Evolutionary conservation across 2,113 vertebrate species (phyloP), one percentile per base, ranked within the genome.

Genomic region (Clarias magur): DNA sequence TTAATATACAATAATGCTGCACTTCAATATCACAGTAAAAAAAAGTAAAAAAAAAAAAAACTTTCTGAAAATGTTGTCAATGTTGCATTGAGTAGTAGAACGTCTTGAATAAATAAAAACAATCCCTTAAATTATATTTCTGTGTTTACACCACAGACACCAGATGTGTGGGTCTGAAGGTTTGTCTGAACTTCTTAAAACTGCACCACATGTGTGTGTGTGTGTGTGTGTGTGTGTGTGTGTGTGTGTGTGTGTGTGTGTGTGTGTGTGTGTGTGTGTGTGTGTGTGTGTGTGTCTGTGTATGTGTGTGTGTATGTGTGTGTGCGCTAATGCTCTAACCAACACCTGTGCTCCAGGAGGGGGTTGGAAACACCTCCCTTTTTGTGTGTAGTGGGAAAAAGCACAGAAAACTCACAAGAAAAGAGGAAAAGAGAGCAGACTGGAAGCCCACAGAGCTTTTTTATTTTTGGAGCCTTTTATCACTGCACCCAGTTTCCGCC

Each of bases 401-500:
- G 80, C 91, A 85, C 65, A 59, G 11, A 16, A 57, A 86, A 59
- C 56, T 3, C 60, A 65, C 91, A 93, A 92, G 92, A 92, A 94
- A 92, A 80, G 80, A 91, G 91, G 72, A 78, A 88, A 92, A 86
- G 27, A 60, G 57, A 85, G 84, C 48, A 56, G 65, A 80, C 48
- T 87, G 30, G 67, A 82, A 80, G 70, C 68, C 57, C 68, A 48
- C 80, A 56, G 67, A 87, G 80, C 38, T 23, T 59, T 42, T 83
- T 19, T 59, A 38, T 81, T 84, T 72, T 84, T 59, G 25, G n/a
- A 57, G 34, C 81, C 90, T 94, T 95, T 94, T 86, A 83, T 85
- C 59, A 68, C 87, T 57, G 59, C 82, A 60, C 48, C 57, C 62
- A 4, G 79, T 70, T 30, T 78, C 67, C 85, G 63, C 62, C 84